Conservation (phyloP, 2,113 vertebrate genomes). For the Regulus satrapa region DNA sequence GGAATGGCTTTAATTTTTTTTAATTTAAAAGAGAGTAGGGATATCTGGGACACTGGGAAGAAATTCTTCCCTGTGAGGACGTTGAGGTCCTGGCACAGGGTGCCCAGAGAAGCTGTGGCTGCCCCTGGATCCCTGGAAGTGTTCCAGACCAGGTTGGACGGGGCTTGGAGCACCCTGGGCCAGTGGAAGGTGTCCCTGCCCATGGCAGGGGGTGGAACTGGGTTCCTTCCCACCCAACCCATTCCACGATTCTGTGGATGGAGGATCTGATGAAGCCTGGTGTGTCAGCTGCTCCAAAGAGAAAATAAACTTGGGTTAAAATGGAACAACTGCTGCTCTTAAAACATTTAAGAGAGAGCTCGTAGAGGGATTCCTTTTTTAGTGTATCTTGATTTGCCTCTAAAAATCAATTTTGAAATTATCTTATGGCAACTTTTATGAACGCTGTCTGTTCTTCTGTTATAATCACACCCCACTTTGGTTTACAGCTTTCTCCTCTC, state of each 20-base stretch:
- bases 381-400: slow-evolving; percentile 8
- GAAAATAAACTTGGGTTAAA: background rate
- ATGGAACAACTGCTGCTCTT: background rate
- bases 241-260: rapidly evolving
- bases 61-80: background rate
- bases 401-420: slow-evolving; percentile 3
- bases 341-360: background rate
- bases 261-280: background rate
- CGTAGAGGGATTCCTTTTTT: background rate
- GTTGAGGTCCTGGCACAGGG: background rate
- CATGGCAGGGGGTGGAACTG: background rate
- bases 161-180: background rate
- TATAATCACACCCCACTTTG: background rate
- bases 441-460: background rate
- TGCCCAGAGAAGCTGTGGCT: background rate
- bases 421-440: background rate
- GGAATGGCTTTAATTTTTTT: background rate
- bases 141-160: rapidly evolving
- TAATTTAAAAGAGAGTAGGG: too few species aligned
- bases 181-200: background rate
- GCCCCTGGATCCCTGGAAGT: background rate
- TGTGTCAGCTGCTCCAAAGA: rapidly evolving
- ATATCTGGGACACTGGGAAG: background rate
- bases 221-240: background rate
- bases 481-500: background rate